Percentiles rank a stretch among this genome's conserved stretches.
phyloP scores from a whole-genome alignment of 2,797 vertebrate species.

The Bradypus variegatus region DNA sequence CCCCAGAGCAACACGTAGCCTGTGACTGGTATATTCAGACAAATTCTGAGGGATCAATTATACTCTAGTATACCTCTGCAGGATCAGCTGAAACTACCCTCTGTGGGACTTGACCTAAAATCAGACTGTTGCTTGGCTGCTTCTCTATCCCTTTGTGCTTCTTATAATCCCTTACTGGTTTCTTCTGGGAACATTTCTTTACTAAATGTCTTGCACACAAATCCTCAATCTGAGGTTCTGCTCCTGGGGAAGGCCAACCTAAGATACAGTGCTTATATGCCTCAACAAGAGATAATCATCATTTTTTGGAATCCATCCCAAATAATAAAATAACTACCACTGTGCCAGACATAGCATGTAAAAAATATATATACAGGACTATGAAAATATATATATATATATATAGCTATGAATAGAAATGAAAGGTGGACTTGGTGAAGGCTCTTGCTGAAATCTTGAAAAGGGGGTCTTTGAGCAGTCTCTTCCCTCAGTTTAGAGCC shows the following conservation, averaged over 20 bases:
- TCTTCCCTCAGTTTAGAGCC: background rate
- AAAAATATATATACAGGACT: background rate
- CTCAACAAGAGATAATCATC: no score
- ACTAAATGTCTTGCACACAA: background rate
- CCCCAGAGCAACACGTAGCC: background rate
- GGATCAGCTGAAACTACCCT: background rate
- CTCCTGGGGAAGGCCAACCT: background rate
- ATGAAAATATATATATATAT: no score
- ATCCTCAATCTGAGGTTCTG: background rate
- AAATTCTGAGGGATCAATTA: background rate
- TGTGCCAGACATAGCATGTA: background rate
- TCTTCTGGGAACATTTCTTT: background rate
- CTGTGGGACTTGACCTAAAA: background rate
- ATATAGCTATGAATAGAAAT: background rate
- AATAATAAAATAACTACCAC: background rate
- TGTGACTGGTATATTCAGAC: background rate
- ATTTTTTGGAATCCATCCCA: background rate
- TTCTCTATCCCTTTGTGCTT: background rate
- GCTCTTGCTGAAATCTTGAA: background rate
- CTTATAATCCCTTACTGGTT: background rate
- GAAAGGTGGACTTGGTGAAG: background rate
- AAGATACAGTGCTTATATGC: no score
- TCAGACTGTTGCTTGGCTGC: background rate
- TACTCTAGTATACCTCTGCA: background rate
- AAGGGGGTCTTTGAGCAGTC: background rate